Evolutionary conservation across 2,113 vertebrate species (phyloP), one percentile per base, ranked within the genome.

Genomic region (Prinia subflava): DNA sequence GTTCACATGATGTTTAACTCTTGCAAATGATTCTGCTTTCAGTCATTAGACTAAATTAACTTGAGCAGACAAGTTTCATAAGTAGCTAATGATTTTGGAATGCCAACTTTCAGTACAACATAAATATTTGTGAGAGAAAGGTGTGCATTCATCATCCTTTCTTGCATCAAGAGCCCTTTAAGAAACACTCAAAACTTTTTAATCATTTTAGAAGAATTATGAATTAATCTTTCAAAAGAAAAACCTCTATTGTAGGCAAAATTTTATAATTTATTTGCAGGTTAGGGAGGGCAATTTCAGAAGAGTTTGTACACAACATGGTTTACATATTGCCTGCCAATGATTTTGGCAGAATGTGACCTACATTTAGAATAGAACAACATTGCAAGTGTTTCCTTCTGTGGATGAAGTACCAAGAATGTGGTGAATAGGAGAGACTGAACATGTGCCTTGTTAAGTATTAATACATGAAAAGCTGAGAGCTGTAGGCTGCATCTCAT

Each of bases 281-380:
- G 62, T 96, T 89, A 93, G 24, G 65, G 59, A 95, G 85, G 57
- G 46, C 81, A 46, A 19, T 94, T 94, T 94, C 92, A 41, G 86
- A 90, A 84, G 74, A 93, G 42, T 89, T 67, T 85, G n/a, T 92
- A 69, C 46, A 79, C 65, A 89, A 33, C 37, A 59, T 87, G 18
- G 59, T 95, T 94, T 96, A 97, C 55, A 19, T 78, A 69, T 59
- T 62, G 28, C 44, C 50, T 96, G 65, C 65, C 82, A 92, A 15
- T 53, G n/a, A 35, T 77, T 84, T 94, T 94, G 91, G 73, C 83
- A 92, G 76, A 92, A 90, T 74, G 44, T 50, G 30, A 67, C 49
- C 77, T 81, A 84, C 12, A 44, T 93, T 94, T 75, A 52, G 33
- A 33, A 27, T 78, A 80, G 65, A 85, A 64, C 35, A 81, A 57